Base-by-base conservation (phyloP, 2,888 invertebrate species). In the Pollenia angustigena region DNA sequence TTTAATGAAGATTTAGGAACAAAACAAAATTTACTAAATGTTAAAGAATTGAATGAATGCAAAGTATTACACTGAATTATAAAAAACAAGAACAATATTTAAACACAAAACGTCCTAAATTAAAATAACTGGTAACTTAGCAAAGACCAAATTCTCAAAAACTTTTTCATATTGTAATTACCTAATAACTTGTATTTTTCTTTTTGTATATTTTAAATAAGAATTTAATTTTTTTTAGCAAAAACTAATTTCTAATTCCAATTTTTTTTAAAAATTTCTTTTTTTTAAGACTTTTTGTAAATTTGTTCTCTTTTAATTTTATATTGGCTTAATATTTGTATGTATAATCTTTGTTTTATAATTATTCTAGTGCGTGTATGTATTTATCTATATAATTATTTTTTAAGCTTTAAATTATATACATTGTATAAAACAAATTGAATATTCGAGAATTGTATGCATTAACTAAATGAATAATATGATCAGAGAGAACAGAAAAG, bases 381-480 rank as follows among this genome's bases (percentile, higher is more conserved):
- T 86, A 83, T 83, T 80, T 80, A 83, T 60, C 82, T n/a, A 64
- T 80, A 76, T 80, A 48, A 75, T 52, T 23, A 78, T 46, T 76
- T 80, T 76, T 72, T 85, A 82, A 79, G 78, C 82, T 68, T 79
- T 74, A 52, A n/a, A 72, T 58, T 78, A 52, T 74, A 50, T 56
- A 62, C 11, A 66, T 79, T 86, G 74, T 80, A 79, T 79, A 72
- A 81, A 62, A 62, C 60, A 60, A 68, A 32, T 60, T 40, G 52
- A 64, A 42, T 52, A 71, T 76, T 80, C 16, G 11, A 48, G 80
- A 79, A 69, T 80, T 76, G 44, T 46, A 71, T 64, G 81, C 66
- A 62, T 80, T 69, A 80, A 50, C 62, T 54, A 79, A 81, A 62
- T 40, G 46, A 52, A 18, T 60, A 58, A 32, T 6, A 32, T 72